phyloP scores from a whole-genome alignment of 2,113 vertebrate species.

The Ceyx cyanopectus region DNA sequence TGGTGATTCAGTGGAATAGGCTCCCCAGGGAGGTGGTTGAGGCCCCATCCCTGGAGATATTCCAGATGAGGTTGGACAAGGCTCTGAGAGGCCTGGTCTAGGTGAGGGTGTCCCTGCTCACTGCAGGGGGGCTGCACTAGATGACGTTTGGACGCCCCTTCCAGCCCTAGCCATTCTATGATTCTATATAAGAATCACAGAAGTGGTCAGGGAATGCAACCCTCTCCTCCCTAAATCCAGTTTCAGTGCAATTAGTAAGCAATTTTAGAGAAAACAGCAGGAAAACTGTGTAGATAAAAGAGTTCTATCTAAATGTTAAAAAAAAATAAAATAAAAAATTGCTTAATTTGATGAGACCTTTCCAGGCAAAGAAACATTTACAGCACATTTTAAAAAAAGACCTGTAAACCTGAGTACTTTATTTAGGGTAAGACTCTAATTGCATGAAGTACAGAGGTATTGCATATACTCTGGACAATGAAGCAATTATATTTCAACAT shows the following conservation, averaged over 20 bases:
- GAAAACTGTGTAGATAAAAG: background rate
- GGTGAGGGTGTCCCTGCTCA: too few species aligned
- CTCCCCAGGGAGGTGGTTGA: too few species aligned
- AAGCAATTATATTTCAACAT: background rate
- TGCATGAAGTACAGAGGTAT: background rate
- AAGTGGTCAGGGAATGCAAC: background rate
- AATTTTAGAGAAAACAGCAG: background rate
- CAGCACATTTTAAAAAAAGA: background rate
- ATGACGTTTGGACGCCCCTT: too few species aligned
- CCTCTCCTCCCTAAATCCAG: background rate
- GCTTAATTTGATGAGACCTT: background rate
- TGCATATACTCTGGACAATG: background rate
- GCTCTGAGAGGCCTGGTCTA: too few species aligned
- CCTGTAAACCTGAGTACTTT: background rate
- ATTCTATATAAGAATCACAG: background rate
- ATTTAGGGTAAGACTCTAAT: background rate
- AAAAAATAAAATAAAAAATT: background rate
- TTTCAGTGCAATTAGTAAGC: background rate
- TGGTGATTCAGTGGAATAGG: too few species aligned
- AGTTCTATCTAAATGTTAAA: background rate
- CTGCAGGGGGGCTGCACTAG: too few species aligned
- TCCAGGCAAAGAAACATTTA: background rate
- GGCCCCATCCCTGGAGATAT: too few species aligned
- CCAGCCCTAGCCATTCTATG: too few species aligned
- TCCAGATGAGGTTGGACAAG: too few species aligned